A percentile compares a stretch with the other conserved stretches of the same genome.
These are phyloP conservation scores for Equus quagga DNA, from an alignment of 2,113 vertebrate genomes.

Conservation along the genomic window DNA sequence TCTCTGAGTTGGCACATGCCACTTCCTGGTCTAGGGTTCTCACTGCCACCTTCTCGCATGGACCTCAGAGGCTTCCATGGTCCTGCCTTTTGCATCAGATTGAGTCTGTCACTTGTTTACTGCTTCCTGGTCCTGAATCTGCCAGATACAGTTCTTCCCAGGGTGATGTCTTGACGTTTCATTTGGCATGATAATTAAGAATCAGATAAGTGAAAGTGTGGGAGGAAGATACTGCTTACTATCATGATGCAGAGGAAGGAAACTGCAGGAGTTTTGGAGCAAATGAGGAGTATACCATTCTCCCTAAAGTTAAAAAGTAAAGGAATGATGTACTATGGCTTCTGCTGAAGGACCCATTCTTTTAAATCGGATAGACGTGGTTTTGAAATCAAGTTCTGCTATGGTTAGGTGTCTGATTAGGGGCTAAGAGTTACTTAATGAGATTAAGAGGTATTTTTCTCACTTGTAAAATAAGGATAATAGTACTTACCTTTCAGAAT, in stretches of 20 bases:
- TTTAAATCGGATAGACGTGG: background rate
- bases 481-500: background rate
- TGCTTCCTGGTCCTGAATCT: background rate
- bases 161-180: background rate
- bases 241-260: background rate
- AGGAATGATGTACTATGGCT: background rate
- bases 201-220: background rate
- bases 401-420: background rate
- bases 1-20: background rate
- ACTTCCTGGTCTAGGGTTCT: background rate
- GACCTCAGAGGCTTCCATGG: background rate
- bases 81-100: background rate
- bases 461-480: conserved; percentile 3
- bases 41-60: background rate
- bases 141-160: background rate
- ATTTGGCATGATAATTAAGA: conserved; percentile 1
- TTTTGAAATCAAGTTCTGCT: conserved; percentile 22
- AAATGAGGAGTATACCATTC: background rate
- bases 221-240: background rate
- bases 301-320: background rate
- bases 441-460: conserved; percentile 15
- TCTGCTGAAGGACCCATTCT: background rate
- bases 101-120: background rate
- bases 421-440: background rate
- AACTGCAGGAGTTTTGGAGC: background rate